A percentile compares a stretch with the other conserved stretches of the same genome.
Evolutionary conservation across 2,797 vertebrate genomes (phyloP).

Genomic region (Lepus townsendii): DNA sequence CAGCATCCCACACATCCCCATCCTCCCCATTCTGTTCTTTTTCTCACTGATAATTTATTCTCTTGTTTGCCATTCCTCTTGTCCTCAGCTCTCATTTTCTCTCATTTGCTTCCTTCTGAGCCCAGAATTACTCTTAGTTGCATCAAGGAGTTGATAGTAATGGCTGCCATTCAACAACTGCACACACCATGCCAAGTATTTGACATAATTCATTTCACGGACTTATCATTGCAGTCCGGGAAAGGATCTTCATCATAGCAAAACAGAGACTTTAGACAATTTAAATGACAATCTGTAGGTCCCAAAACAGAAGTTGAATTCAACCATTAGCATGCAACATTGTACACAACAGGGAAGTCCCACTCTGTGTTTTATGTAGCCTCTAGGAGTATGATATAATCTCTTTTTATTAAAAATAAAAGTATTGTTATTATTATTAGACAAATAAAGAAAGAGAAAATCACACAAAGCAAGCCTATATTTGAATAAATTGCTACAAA

Average conservation of each 20-base stretch:
- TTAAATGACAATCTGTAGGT: not conserved
- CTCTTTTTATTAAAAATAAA: not conserved
- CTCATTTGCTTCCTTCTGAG: not conserved
- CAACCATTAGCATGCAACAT: not conserved
- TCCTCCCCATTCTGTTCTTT: not conserved
- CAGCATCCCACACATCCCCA: accelerated
- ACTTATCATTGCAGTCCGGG: not conserved
- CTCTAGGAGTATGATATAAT: not conserved
- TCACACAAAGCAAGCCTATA: not conserved
- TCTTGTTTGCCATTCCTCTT: not conserved
- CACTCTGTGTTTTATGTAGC: not conserved
- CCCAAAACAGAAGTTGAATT: too few species aligned
- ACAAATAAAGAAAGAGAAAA: not conserved
- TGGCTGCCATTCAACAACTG: not conserved
- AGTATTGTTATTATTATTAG: not conserved
- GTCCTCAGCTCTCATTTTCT: not conserved
- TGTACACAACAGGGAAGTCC: not conserved
- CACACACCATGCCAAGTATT: accelerated
- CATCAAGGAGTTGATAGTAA: not conserved
- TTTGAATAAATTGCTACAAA: not conserved
- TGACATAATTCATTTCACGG: not conserved
- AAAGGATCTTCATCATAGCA: not conserved
- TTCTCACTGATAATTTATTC: not conserved
- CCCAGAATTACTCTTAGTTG: not conserved
- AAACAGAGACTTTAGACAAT: not conserved